Conservation (phyloP, 1,140 invertebrate genomes). For the Dreissena rostriformis region DNA sequence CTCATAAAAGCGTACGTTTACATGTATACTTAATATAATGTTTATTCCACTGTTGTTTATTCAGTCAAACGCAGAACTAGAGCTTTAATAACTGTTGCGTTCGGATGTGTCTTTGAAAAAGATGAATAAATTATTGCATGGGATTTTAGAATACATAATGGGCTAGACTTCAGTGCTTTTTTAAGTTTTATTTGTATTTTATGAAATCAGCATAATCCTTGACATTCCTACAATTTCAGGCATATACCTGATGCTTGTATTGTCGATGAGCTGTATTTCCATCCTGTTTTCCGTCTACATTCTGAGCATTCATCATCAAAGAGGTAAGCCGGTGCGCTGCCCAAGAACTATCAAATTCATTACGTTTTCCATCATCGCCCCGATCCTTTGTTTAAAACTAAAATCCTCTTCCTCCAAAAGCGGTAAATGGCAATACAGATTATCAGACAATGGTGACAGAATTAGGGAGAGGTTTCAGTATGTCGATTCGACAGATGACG, state of each 20-base stretch:
- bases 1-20: too few relatives aligned
- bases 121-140: too few relatives aligned
- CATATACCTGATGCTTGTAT: conserved; percentile 76
- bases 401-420: conserved; percentile 7
- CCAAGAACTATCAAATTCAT: conserved; percentile 65
- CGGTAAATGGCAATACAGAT: conserved; percentile 5
- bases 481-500: not conserved
- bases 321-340: conserved; percentile 65
- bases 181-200: too few relatives aligned
- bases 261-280: conserved; percentile 74
- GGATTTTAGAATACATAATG: too few relatives aligned
- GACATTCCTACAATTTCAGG: conserved; percentile 59
- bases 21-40: too few relatives aligned
- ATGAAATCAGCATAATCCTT: too few relatives aligned
- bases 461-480: not conserved
- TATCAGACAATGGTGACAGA: not conserved
- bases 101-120: too few relatives aligned
- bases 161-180: too few relatives aligned
- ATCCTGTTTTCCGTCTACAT: conserved; percentile 74
- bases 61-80: too few relatives aligned
- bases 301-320: conserved; percentile 74
- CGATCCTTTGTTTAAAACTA: conserved; percentile 52
- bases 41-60: too few relatives aligned
- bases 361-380: conserved; percentile 59
- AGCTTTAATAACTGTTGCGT: too few relatives aligned